phyloP scores from a whole-genome alignment of 1,140 invertebrate genomes.

The Ips typographus region DNA sequence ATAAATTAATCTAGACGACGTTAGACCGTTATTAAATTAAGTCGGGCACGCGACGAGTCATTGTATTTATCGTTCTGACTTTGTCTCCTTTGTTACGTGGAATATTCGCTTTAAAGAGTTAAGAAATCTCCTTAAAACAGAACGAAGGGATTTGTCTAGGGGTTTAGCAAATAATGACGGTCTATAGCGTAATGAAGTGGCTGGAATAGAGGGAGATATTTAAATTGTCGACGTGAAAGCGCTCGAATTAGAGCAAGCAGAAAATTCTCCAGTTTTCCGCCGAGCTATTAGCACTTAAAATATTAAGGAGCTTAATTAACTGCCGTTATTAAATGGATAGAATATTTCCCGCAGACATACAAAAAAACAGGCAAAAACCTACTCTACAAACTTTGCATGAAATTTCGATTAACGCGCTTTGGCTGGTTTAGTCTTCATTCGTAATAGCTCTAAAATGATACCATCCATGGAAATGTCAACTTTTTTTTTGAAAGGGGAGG shows the following conservation, averaged over 20 bases:
- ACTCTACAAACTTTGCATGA: constrained; percentile 12
- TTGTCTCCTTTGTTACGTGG: neutral
- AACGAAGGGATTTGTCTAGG: neutral
- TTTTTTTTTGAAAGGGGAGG: no score
- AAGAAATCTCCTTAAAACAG: constrained; percentile 2
- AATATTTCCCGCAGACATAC: constrained; percentile 27
- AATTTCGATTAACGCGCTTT: constrained; percentile 20
- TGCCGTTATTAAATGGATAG: constrained; percentile 22
- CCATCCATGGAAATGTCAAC: neutral
- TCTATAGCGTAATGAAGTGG: constrained; percentile 11
- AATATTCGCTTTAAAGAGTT: neutral
- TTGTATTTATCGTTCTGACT: neutral
- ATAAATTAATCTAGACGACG: constrained; percentile 14
- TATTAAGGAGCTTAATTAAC: constrained; percentile 31
- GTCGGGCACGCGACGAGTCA: neutral
- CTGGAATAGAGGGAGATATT: constrained; percentile 10
- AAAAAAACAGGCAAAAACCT: constrained; percentile 21
- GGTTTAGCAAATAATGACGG: constrained; percentile 2
- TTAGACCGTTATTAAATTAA: constrained; percentile 13
- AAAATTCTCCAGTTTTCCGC: constrained; percentile 20
- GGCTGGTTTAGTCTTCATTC: neutral
- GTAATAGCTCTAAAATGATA: constrained; percentile 1
- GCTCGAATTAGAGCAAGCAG: constrained; percentile 8
- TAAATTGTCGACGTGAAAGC: constrained; percentile 11
- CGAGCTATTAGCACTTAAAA: constrained; percentile 19